Percentiles rank a stretch among this genome's conserved stretches.
Evolutionary conservation across 2,113 vertebrate species (phyloP).

Genomic region (Pseudonaja textilis): DNA sequence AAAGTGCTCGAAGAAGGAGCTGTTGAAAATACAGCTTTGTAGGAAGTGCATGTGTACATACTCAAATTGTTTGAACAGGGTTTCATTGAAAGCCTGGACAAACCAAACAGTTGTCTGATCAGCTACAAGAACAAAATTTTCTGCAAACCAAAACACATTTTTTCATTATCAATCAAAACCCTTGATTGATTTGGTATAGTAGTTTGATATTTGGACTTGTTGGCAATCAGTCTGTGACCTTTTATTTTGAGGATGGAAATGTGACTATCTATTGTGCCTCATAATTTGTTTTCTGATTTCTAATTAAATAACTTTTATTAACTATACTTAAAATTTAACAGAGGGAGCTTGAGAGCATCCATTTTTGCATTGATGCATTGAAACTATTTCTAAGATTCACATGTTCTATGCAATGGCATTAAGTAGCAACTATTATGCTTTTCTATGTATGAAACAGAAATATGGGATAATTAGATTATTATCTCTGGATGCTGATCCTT

Average conservation of each 20-base stretch:
- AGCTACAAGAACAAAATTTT: background rate
- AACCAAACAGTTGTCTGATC: slow-evolving; percentile 6
- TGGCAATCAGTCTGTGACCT: background rate
- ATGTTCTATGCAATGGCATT: slow-evolving; percentile 46
- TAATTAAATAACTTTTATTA: slow-evolving; percentile 51
- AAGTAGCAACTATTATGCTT: slow-evolving; percentile 35
- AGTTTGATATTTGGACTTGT: background rate
- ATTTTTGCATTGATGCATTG: slow-evolving; percentile 16
- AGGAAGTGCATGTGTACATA: background rate
- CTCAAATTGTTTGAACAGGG: slow-evolving; percentile 17
- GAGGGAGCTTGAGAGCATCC: background rate
- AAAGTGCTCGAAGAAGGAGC: background rate
- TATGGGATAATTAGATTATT: background rate
- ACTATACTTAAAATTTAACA: slow-evolving; percentile 42
- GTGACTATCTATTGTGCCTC: slow-evolving; percentile 8
- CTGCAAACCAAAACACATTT: background rate
- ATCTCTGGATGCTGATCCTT: slow-evolving; percentile 28
- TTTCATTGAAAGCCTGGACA: slow-evolving; percentile 23
- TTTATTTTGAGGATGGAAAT: background rate
- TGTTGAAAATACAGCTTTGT: background rate
- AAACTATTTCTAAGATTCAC: slow-evolving; percentile 44
- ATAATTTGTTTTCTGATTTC: slow-evolving; percentile 39
- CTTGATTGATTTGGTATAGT: background rate
- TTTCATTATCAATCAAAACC: background rate
- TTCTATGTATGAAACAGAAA: slow-evolving; percentile 36